These are phyloP conservation scores for Toxotes jaculatrix DNA, from an alignment of 2,113 vertebrate genomes.

Conservation along the genomic window DNA sequence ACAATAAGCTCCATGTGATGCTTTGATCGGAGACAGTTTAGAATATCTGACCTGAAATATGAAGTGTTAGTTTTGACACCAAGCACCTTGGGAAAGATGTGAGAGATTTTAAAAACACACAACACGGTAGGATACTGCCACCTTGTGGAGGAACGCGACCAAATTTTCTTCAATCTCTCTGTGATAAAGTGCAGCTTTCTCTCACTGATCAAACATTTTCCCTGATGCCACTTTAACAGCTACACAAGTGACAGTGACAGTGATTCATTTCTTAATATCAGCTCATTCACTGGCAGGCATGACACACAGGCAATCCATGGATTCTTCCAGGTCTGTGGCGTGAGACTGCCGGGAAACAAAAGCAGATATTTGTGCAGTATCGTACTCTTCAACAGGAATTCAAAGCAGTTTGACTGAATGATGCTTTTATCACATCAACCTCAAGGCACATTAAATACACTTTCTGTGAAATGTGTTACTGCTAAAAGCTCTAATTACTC, in stretches of 20 bases:
- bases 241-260: slow-evolving; percentile 38
- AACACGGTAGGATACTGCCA: slow-evolving; percentile 68
- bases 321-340: background rate
- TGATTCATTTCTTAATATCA: slow-evolving; percentile 17
- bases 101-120: slow-evolving; percentile 16
- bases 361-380: background rate
- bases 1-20: background rate
- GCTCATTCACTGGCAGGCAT: slow-evolving; percentile 27
- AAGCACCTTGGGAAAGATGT: slow-evolving; percentile 53
- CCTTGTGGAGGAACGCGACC: slow-evolving; percentile 58
- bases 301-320: background rate
- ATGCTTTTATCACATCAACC: slow-evolving; percentile 54
- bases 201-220: slow-evolving; percentile 26
- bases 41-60: slow-evolving; percentile 60
- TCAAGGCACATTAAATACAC: slow-evolving; percentile 77
- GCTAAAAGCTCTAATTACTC: slow-evolving; percentile 43
- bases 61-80: slow-evolving; percentile 52
- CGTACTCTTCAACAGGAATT: slow-evolving; percentile 14
- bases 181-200: slow-evolving; percentile 56
- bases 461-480: slow-evolving; percentile 33
- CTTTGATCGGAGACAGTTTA: slow-evolving; percentile 31
- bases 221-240: slow-evolving; percentile 53
- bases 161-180: background rate
- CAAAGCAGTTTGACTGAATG: slow-evolving; percentile 31
- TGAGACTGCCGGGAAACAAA: slow-evolving; percentile 5